These are phyloP conservation scores for Leucophenga montana DNA, from an alignment of 2,888 invertebrate species.

Conservation along the genomic window DNA sequence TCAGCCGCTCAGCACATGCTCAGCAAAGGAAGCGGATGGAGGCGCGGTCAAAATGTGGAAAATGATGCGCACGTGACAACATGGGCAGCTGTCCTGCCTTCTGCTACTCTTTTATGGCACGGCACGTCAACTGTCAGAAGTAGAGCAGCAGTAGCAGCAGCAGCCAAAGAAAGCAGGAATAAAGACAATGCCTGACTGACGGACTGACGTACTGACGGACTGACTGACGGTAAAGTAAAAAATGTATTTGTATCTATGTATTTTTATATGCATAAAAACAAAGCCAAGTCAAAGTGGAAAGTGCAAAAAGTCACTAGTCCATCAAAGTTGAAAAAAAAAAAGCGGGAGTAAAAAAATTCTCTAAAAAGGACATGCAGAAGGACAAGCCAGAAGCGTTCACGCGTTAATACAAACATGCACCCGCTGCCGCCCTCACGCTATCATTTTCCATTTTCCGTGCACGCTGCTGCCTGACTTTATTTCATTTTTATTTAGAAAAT, in stretches of 20 bases:
- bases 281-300: conserved; percentile 35
- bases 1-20: neutral
- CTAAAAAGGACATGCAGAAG: neutral
- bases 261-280: conserved; percentile 35
- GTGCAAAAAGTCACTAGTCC: conserved; percentile 30
- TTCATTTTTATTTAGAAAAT: conserved; percentile 10
- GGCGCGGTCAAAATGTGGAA: conserved; percentile 47
- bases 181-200: neutral
- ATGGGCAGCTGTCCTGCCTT: conserved; percentile 38
- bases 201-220: too few relatives aligned
- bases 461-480: neutral
- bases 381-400: too few relatives aligned
- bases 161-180: neutral
- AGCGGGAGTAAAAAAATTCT: neutral
- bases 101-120: too few relatives aligned
- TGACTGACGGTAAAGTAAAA: conserved; percentile 2
- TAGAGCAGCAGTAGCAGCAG: neutral
- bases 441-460: neutral
- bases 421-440: neutral
- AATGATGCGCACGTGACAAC: conserved; percentile 64
- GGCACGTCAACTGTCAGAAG: too few relatives aligned
- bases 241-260: conserved; percentile 5
- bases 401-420: neutral
- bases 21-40: neutral
- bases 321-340: conserved; percentile 19